Evolutionary conservation across 2,888 invertebrate genomes (phyloP).

Genomic region (Thumatha senex): DNA sequence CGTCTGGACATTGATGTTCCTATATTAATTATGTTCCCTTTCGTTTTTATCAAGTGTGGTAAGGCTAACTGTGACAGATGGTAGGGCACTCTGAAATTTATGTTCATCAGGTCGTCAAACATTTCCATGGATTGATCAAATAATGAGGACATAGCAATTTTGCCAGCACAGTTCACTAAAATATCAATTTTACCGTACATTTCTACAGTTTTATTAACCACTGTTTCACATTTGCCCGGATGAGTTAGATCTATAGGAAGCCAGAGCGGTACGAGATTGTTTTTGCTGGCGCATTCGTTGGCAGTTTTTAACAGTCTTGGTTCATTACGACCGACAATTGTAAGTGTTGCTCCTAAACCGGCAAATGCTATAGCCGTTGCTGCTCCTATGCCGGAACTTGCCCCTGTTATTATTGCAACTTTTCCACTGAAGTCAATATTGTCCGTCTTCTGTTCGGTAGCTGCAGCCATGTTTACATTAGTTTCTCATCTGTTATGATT

Average conservation of each 20-base stretch:
- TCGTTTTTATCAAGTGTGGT: conserved; percentile 51
- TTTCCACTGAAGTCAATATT: conserved; percentile 47
- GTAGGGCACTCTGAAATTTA: conserved; percentile 55
- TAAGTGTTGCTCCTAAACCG: conserved; percentile 43
- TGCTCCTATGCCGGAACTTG: conserved; percentile 59
- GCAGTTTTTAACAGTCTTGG: conserved; percentile 41
- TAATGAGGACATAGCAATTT: conserved; percentile 41
- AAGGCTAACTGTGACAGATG: conserved; percentile 47
- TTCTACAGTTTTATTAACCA: conserved; percentile 47
- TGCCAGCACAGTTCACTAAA: conserved; percentile 53
- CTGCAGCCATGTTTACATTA: no score
- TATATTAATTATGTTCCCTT: conserved; percentile 56
- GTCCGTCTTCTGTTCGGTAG: conserved; percentile 32
- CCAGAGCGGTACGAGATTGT: conserved; percentile 36
- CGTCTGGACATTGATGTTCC: conserved; percentile 46
- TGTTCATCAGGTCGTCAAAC: conserved; percentile 53
- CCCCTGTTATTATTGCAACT: conserved; percentile 58
- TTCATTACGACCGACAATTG: conserved; percentile 50
- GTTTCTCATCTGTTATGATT: neutral
- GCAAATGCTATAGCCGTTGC: conserved; percentile 49
- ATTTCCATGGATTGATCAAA: conserved; percentile 46
- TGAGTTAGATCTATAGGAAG: conserved; percentile 43
- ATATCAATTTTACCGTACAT: conserved; percentile 51
- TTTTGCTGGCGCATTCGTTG: conserved; percentile 37
- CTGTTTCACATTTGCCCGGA: conserved; percentile 45